Percentiles rank a stretch among this genome's conserved stretches.
Evolutionary conservation across 2,888 invertebrate species (phyloP).

Genomic region (Catocala fraxini): DNA sequence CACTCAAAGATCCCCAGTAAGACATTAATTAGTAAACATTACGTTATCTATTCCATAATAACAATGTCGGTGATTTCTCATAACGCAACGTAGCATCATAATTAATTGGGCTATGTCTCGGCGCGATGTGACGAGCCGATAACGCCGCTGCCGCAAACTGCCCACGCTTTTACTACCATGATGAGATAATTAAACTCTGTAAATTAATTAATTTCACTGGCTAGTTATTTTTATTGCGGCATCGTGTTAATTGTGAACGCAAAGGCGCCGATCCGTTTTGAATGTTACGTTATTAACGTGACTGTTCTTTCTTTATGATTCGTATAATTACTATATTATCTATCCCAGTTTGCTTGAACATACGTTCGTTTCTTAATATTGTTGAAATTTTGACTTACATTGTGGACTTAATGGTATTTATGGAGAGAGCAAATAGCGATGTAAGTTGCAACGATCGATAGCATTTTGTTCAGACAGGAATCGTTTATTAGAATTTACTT

Average conservation of each 20-base stretch:
- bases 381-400: constrained; percentile 13
- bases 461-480: no score
- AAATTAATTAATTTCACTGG: constrained; percentile 82
- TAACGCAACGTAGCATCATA: constrained; percentile 62
- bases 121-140: constrained; percentile 80
- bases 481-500: no score
- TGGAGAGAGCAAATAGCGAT: neutral
- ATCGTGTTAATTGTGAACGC: constrained; percentile 69
- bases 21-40: constrained; percentile 53
- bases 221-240: constrained; percentile 77
- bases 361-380: constrained; percentile 16
- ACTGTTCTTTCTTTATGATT: constrained; percentile 43
- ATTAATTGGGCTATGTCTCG: constrained; percentile 66
- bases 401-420: neutral
- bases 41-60: constrained; percentile 54
- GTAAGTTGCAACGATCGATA: neutral
- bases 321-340: constrained; percentile 43
- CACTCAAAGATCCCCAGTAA: constrained; percentile 27
- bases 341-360: constrained; percentile 28
- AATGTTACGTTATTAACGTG: constrained; percentile 44
- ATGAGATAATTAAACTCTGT: constrained; percentile 84
- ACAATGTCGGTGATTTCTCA: constrained; percentile 75
- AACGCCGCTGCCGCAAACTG: constrained; percentile 73
- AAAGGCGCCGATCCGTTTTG: constrained; percentile 71
- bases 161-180: constrained; percentile 74